phyloP scores from a whole-genome alignment of 2,797 vertebrate genomes.

The Aeoliscus strigatus region DNA sequence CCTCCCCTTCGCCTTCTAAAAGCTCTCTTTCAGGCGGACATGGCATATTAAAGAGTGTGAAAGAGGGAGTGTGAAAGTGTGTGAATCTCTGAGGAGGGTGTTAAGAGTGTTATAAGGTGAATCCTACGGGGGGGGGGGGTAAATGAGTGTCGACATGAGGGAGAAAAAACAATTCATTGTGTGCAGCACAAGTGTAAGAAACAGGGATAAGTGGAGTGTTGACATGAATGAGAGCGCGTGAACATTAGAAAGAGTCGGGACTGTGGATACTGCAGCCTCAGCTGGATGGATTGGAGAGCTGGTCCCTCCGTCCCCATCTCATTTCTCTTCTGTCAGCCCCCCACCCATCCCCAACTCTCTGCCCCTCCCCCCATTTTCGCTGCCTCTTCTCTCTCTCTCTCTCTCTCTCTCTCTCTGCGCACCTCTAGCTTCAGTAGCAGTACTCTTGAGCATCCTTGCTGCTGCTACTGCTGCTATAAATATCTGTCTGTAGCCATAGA shows the following conservation, averaged over 20 bases:
- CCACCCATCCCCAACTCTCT: slow-evolving; percentile 34
- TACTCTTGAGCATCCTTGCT: slow-evolving; percentile 70
- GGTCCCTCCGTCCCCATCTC: slow-evolving; percentile 61
- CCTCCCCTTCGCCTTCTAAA: slow-evolving; percentile 18
- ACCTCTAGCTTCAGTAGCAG: slow-evolving; percentile 62
- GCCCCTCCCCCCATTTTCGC: slow-evolving; percentile 42
- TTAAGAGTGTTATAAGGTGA: slow-evolving; percentile 8
- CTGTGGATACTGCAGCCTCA: slow-evolving; percentile 80
- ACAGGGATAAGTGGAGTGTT: slow-evolving; percentile 15
- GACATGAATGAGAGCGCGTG: not conserved
- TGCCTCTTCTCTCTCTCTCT: slow-evolving; percentile 5
- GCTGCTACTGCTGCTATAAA: slow-evolving; percentile 73
- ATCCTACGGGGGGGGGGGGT: too few relatives aligned
- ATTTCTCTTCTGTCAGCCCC: slow-evolving; percentile 61
- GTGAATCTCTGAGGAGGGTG: not conserved
- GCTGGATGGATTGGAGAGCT: slow-evolving; percentile 76
- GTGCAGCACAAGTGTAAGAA: slow-evolving; percentile 3
- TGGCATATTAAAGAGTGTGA: slow-evolving; percentile 26
- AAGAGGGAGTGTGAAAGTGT: slow-evolving; percentile 21
- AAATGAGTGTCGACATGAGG: too few relatives aligned
- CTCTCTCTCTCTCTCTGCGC: slow-evolving; percentile 29
- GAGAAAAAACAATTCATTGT: not conserved
- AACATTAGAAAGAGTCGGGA: slow-evolving; percentile 30
- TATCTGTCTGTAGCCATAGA: slow-evolving; percentile 62
- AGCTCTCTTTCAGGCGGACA: slow-evolving; percentile 1